These are phyloP conservation scores for Heteractis magnifica DNA, from an alignment of 92 coral and sea anemone species.

Conservation along the genomic window DNA sequence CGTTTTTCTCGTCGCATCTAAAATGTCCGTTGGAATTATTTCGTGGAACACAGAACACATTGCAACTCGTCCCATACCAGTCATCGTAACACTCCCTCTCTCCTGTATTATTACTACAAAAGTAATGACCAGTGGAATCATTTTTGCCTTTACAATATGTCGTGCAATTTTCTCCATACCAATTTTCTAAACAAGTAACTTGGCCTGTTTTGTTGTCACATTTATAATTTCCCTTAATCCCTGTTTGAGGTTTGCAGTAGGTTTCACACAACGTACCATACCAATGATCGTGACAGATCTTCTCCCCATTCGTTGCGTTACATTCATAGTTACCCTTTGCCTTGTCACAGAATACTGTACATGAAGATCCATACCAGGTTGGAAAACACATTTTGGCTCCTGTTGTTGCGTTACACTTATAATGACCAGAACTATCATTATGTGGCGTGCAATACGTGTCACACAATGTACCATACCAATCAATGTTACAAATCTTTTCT, in stretches of 20 bases:
- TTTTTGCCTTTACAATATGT: constrained; percentile 39
- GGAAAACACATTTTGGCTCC: constrained; percentile 56
- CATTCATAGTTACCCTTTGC: constrained; percentile 59
- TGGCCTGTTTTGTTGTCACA: constrained; percentile 57
- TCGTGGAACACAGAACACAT: constrained; percentile 37
- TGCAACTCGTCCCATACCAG: constrained; percentile 66
- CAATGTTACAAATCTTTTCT: constrained; percentile 18
- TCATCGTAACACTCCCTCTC: constrained; percentile 39
- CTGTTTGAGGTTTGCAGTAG: constrained; percentile 46
- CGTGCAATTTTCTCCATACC: constrained; percentile 62
- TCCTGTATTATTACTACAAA: constrained; percentile 51
- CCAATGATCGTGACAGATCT: constrained; percentile 42
- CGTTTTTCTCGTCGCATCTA: constrained; percentile 38
- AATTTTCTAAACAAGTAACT: constrained; percentile 31
- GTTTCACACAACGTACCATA: constrained; percentile 45
- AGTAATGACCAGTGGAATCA: constrained; percentile 49
- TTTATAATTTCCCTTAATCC: constrained; percentile 54
- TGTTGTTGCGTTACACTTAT: constrained; percentile 58
- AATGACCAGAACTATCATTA: constrained; percentile 57
- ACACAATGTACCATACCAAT: constrained; percentile 67
- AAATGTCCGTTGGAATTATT: constrained; percentile 51
- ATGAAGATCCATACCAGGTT: too few relatives aligned
- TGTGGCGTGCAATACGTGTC: constrained; percentile 44
- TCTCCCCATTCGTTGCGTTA: constrained; percentile 8
- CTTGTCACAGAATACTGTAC: constrained; percentile 21